These are phyloP conservation scores for Pristionchus arcanus DNA, from an alignment of 2,888 invertebrate species.

Conservation along the genomic window DNA sequence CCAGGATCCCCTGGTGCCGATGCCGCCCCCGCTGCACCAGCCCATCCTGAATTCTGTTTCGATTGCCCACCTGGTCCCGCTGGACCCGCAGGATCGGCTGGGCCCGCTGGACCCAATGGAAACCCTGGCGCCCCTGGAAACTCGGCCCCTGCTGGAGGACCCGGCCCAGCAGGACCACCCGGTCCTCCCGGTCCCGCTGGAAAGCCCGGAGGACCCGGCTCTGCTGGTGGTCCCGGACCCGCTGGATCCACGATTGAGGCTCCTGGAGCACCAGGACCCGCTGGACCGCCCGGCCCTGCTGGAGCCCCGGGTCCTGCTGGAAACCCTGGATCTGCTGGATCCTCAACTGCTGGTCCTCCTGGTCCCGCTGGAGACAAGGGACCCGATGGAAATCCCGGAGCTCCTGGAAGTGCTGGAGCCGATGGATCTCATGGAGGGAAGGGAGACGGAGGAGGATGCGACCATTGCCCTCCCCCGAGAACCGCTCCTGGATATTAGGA, in stretches of 20 bases:
- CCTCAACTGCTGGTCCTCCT: conserved; percentile 30
- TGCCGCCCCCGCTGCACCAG: conserved; percentile 37
- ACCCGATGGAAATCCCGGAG: conserved; percentile 50
- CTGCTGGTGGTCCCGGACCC: conserved; percentile 41
- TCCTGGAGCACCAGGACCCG: conserved; percentile 51
- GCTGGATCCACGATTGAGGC: conserved; percentile 30
- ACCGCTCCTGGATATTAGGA: conserved; percentile 52
- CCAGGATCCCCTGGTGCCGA: conserved; percentile 25
- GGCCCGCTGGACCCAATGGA: conserved; percentile 51
- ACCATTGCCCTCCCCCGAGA: conserved; percentile 51
- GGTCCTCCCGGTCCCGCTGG: conserved; percentile 53
- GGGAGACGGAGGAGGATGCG: conserved; percentile 45
- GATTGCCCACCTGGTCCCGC: conserved; percentile 47
- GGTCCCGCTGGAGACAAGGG: conserved; percentile 53
- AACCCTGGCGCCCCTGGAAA: conserved; percentile 48
- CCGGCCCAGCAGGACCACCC: conserved; percentile 41
- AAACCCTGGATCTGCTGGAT: conserved; percentile 31
- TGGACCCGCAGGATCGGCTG: conserved; percentile 44
- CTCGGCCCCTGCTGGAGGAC: not conserved
- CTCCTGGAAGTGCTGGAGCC: not conserved
- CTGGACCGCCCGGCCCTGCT: conserved; percentile 44
- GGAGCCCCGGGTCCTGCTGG: conserved; percentile 51
- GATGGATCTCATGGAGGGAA: conserved; percentile 26
- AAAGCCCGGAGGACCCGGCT: conserved; percentile 37
- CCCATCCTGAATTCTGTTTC: conserved; percentile 50